Percentiles rank a stretch among this genome's conserved stretches.
Evolutionary conservation across 2,888 invertebrate genomes (phyloP).

Genomic region (Prenolepis imparis): DNA sequence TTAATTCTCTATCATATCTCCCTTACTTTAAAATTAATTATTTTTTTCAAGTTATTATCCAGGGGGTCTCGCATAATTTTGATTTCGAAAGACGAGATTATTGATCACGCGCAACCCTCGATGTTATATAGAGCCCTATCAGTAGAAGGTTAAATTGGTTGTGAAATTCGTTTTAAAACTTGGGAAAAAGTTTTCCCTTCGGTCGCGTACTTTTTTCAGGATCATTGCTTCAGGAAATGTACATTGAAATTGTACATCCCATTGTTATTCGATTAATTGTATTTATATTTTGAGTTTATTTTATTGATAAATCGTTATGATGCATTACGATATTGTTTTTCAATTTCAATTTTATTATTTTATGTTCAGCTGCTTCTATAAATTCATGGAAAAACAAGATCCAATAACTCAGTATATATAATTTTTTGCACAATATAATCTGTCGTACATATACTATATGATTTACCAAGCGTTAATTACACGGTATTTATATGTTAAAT

Average conservation of each 20-base stretch:
- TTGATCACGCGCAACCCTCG: constrained; percentile 38
- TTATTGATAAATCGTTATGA: constrained; percentile 13
- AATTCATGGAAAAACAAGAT: not conserved
- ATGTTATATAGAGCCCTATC: constrained; percentile 48
- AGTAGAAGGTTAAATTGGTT: constrained; percentile 55
- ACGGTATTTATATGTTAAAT: not conserved
- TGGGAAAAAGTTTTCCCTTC: constrained; percentile 36
- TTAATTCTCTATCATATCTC: not conserved
- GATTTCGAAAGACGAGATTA: constrained; percentile 19
- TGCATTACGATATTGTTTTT: constrained; percentile 46
- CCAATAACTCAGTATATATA: not conserved
- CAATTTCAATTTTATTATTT: constrained; percentile 25
- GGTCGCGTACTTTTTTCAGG: constrained; percentile 46
- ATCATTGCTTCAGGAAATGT: constrained; percentile 52
- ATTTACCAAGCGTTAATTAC: not conserved
- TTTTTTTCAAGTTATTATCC: not conserved
- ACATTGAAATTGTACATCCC: constrained; percentile 50
- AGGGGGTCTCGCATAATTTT: not conserved
- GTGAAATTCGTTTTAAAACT: constrained; percentile 56
- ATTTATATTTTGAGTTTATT: constrained; percentile 38
- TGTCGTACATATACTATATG: not conserved
- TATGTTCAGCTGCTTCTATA: not conserved
- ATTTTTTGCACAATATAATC: not conserved
- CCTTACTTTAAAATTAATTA: constrained; percentile 21
- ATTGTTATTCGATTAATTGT: constrained; percentile 36